A percentile compares a stretch with the other conserved stretches of the same genome.
phyloP scores from a whole-genome alignment of 2,113 vertebrate genomes.

The Phainopepla nitens region DNA sequence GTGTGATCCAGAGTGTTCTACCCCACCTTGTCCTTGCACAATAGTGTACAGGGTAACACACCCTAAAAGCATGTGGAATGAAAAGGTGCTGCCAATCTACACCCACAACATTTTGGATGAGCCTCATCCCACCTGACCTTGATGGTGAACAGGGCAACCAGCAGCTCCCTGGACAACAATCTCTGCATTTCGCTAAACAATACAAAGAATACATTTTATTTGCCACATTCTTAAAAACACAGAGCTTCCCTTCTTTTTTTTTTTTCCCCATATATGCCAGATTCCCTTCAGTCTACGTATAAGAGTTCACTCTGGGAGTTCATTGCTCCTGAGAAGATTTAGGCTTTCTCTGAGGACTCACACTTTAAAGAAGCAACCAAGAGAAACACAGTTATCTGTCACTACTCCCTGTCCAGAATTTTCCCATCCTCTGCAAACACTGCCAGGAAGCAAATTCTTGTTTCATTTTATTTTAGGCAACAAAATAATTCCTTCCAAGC shows the following conservation, averaged over 20 bases:
- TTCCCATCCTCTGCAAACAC: not conserved
- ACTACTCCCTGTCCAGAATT: not conserved
- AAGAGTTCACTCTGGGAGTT: not conserved
- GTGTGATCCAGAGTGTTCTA: rapidly evolving
- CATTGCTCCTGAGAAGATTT: not conserved
- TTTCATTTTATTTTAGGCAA: not conserved
- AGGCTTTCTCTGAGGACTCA: not conserved
- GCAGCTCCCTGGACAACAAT: not conserved
- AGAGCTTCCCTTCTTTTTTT: not conserved
- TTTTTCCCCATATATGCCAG: not conserved
- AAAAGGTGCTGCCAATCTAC: not conserved
- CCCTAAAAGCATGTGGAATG: not conserved
- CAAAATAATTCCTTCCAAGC: not conserved
- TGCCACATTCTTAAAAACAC: not conserved
- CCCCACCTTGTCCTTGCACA: rapidly evolving
- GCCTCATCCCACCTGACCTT: not conserved
- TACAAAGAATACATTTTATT: not conserved
- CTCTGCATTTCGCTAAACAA: not conserved
- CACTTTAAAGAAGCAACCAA: not conserved
- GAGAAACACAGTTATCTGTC: not conserved
- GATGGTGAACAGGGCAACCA: not conserved
- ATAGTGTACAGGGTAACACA: not conserved
- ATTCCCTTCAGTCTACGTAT: not conserved
- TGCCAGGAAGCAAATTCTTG: not conserved
- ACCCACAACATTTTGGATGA: not conserved